Base-by-base conservation (phyloP, 2,888 invertebrate genomes). In the Gryllus longicercus region DNA sequence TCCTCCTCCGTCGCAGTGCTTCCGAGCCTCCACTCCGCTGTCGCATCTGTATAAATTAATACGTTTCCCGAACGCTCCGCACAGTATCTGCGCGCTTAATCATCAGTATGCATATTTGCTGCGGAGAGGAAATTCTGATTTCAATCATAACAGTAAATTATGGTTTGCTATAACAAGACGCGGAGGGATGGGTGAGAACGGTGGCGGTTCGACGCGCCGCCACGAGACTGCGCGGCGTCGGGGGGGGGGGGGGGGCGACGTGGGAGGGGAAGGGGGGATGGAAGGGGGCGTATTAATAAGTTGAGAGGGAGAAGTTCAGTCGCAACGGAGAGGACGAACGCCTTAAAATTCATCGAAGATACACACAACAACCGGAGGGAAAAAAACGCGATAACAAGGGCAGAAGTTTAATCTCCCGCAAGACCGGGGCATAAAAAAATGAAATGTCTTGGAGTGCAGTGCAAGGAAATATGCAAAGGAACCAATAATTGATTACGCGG, bases 401-500 rank as follows among this genome's bases (percentile, higher is more conserved):
- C 63, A n/a, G 63, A 63, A n/a, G 63, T 63, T 63, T 63, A 63
- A 63, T 63, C 63, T 63, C 63, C 63, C 63, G 63, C 63, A 63
- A 63, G 50, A 77, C 38, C 49, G 50, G 77, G 50, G n/a, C 18
- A 78, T 51, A 51, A 78, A 51, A 25, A 51, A 77, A 38, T 77
- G 25, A 78, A 78, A 50, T 51, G 63, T 78, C 78, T 76, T 21
- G 49, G 16, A 63, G 63, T 63, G 63, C 14, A 63, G 63, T 18
- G 63, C n/a, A 14, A 63, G n/a, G 63, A 63, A 63, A 63, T 63
- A 63, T 63, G 63, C 63, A 63, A 77, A 51, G 25, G 63, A 63
- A 75, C 79, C 77, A 79, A 79, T 79, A 79, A 79, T 79, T 79
- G 79, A 79, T 79, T 79, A 79, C 79, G 76, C 76, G 77, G 79